Evolutionary conservation across 2,113 vertebrate species (phyloP).

Genomic region (Clarias macrocephalus): DNA sequence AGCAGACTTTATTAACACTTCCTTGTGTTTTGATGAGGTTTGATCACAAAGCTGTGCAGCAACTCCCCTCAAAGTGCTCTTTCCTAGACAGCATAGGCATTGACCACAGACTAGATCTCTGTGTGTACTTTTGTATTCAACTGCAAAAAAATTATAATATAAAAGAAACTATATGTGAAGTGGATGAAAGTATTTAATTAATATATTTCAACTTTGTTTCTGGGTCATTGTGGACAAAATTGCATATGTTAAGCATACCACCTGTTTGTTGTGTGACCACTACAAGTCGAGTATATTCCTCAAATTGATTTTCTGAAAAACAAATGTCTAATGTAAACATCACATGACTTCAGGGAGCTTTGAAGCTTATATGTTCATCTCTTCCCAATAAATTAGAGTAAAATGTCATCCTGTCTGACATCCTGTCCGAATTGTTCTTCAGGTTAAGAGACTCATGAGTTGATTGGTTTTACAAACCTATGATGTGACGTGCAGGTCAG

Average conservation of each 20-base stretch:
- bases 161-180: constrained; percentile 49
- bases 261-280: constrained; percentile 27
- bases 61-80: constrained; percentile 73
- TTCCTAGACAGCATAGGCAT: constrained; percentile 66
- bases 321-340: constrained; percentile 64
- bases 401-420: background rate
- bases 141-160: constrained; percentile 48
- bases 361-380: constrained; percentile 69
- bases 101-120: constrained; percentile 49
- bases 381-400: constrained; percentile 59
- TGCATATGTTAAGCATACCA: constrained; percentile 34
- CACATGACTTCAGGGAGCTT: constrained; percentile 76
- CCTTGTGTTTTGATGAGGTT: constrained; percentile 52
- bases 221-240: constrained; percentile 43
- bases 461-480: background rate
- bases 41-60: constrained; percentile 61
- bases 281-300: constrained; percentile 25
- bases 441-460: background rate
- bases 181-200: constrained; percentile 34
- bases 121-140: constrained; percentile 67
- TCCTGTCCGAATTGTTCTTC: background rate
- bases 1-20: constrained; percentile 16
- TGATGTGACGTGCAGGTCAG: background rate
- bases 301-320: constrained; percentile 10
- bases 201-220: constrained; percentile 48